phyloP scores from a whole-genome alignment of 1,140 invertebrate species.

The Euglossa dilemma region DNA sequence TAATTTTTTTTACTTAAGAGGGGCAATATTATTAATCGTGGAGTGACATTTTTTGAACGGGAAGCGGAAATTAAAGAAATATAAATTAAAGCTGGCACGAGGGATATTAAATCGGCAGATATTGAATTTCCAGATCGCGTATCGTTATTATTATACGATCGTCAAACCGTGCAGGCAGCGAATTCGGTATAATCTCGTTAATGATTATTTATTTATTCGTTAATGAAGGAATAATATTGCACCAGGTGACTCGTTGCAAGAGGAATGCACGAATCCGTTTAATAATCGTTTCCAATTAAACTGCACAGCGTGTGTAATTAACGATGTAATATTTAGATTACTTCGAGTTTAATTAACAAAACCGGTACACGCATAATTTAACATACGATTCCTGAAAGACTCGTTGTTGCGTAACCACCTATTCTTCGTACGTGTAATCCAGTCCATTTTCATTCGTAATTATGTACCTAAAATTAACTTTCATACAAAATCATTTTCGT shows the following conservation, averaged over 20 bases:
- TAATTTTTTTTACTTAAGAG: no score
- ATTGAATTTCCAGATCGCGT: neutral
- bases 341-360: constrained; percentile 10
- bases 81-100: neutral
- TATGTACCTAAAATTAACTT: neutral
- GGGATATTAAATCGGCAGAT: neutral
- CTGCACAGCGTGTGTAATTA: constrained; percentile 4
- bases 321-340: constrained; percentile 30
- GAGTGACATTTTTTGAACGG: neutral
- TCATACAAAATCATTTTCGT: no score
- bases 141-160: neutral
- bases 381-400: neutral
- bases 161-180: neutral
- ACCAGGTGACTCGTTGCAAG: neutral
- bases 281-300: constrained; percentile 27
- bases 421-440: neutral
- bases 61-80: neutral
- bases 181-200: constrained; percentile 1
- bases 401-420: no score
- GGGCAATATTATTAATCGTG: neutral
- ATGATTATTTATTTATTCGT: constrained; percentile 38
- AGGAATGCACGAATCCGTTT: neutral
- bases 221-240: constrained; percentile 6
- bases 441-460: neutral
- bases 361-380: constrained; percentile 4